A percentile compares a stretch with the other conserved stretches of the same genome.
Conservation (phyloP, 2,113 vertebrate species). For the Mionectes macconnelli region DNA sequence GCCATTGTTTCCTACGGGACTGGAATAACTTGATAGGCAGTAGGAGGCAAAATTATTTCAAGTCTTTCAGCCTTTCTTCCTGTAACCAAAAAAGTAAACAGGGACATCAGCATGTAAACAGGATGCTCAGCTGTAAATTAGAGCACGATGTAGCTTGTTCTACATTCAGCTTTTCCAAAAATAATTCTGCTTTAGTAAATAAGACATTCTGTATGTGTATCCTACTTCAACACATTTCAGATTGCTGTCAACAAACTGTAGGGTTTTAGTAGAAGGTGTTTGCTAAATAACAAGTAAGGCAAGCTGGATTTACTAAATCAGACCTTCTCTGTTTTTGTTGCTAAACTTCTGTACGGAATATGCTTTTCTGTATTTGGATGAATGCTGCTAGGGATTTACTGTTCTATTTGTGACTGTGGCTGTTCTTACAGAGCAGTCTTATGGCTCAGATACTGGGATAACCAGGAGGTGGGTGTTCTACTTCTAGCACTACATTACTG, state of each 20-base stretch:
- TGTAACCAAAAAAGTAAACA: conserved; percentile 34
- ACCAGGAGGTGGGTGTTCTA: background rate
- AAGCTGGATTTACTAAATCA: conserved; percentile 46
- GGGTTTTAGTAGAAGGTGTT: conserved; percentile 56
- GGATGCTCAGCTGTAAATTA: conserved; percentile 59
- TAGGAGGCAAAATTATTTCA: conserved; percentile 7
- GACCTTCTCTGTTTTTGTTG: conserved; percentile 22
- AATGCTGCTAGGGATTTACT: conserved; percentile 17
- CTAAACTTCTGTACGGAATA: conserved; percentile 32
- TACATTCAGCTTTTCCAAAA: conserved; percentile 46
- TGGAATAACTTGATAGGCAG: conserved; percentile 30
- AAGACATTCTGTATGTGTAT: conserved; percentile 52
- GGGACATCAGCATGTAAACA: conserved; percentile 49
- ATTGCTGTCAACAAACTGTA: conserved; percentile 59
- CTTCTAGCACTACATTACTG: background rate
- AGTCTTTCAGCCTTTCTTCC: conserved; percentile 37
- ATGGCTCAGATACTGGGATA: background rate
- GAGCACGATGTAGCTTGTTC: conserved; percentile 59
- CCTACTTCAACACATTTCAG: conserved; percentile 58
- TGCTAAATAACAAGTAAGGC: conserved; percentile 57
- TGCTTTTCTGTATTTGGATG: background rate
- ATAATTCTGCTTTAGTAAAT: conserved; percentile 55
- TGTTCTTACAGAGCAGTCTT: background rate
- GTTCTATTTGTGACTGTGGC: background rate
- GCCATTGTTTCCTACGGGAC: background rate